Conservation (phyloP, 2,113 vertebrate genomes). For the Ailuropoda melanoleuca region DNA sequence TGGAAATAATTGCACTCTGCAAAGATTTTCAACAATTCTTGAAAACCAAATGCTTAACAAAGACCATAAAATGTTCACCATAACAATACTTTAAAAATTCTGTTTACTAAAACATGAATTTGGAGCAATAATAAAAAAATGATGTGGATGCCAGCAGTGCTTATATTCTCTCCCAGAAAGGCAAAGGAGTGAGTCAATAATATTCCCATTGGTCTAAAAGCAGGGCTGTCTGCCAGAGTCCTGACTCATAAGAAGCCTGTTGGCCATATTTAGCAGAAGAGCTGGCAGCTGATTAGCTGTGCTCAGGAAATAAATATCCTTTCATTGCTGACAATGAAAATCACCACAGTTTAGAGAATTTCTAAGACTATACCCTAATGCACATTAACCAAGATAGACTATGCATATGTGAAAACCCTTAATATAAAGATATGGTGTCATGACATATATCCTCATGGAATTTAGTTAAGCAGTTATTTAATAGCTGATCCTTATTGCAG, state of each 20-base stretch:
- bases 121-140: constrained; percentile 49
- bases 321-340: constrained; percentile 45
- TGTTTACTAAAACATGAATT: constrained; percentile 55
- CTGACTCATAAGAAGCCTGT: constrained; percentile 77
- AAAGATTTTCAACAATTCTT: constrained; percentile 53
- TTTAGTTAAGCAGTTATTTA: constrained; percentile 5
- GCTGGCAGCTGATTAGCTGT: constrained; percentile 75
- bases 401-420: neutral
- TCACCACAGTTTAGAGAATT: constrained; percentile 36
- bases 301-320: constrained; percentile 71
- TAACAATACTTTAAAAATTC: constrained; percentile 61
- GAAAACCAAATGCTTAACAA: constrained; percentile 56
- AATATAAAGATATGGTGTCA: neutral
- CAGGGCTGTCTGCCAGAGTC: constrained; percentile 66
- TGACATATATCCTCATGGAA: constrained; percentile 24
- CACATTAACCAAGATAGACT: neutral
- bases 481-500: neutral
- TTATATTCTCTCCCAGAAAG: constrained; percentile 57
- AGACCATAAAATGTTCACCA: constrained; percentile 63
- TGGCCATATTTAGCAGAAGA: constrained; percentile 72
- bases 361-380: neutral
- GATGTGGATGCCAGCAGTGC: neutral
- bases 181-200: constrained; percentile 55
- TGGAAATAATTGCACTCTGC: constrained; percentile 35
- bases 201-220: constrained; percentile 61